Percentiles rank a stretch among this genome's conserved stretches.
Conservation (phyloP, 37 sponge, comb jelly and placozoan genomes). For the Cliona cf. orientalis region DNA sequence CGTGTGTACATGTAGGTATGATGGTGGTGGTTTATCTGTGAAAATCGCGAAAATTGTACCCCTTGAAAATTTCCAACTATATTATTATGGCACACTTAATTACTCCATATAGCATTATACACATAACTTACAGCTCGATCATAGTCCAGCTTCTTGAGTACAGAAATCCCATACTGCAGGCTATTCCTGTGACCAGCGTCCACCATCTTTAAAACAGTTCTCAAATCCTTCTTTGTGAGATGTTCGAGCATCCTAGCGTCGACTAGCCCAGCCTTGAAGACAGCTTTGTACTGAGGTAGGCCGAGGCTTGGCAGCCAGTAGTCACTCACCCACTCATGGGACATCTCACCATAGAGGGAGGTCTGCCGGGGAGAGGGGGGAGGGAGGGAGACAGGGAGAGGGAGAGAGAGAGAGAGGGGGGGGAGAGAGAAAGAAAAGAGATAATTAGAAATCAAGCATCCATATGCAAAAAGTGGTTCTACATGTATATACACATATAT, state of each 20-base stretch:
- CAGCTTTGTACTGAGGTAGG: constrained; percentile 84
- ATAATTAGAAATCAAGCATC: too few relatives aligned
- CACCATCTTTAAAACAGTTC: constrained; percentile 79
- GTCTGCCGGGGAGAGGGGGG: constrained; percentile 20
- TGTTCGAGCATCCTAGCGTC: constrained; percentile 95
- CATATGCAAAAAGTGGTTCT: too few relatives aligned
- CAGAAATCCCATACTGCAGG: constrained; percentile 76
- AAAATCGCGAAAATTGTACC: too few relatives aligned
- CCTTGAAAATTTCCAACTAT: too few relatives aligned
- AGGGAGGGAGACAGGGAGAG: too few relatives aligned
- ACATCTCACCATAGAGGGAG: constrained; percentile 61
- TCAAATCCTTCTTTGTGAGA: constrained; percentile 90
- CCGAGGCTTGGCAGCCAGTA: constrained; percentile 90
- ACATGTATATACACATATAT: too few relatives aligned
- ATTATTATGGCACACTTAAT: too few relatives aligned
- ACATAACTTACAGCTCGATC: constrained; percentile 33
- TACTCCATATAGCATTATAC: neutral
- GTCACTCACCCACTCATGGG: constrained; percentile 79
- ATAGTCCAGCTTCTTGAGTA: constrained; percentile 81
- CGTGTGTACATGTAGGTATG: too few relatives aligned
- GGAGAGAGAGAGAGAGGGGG: too few relatives aligned
- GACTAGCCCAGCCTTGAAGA: constrained; percentile 77
- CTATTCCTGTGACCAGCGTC: constrained; percentile 86
- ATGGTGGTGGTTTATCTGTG: too few relatives aligned
- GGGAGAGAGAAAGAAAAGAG: too few relatives aligned